These are phyloP conservation scores for Mylabris sibirica DNA, from an alignment of 2,888 invertebrate species.

Conservation along the genomic window DNA sequence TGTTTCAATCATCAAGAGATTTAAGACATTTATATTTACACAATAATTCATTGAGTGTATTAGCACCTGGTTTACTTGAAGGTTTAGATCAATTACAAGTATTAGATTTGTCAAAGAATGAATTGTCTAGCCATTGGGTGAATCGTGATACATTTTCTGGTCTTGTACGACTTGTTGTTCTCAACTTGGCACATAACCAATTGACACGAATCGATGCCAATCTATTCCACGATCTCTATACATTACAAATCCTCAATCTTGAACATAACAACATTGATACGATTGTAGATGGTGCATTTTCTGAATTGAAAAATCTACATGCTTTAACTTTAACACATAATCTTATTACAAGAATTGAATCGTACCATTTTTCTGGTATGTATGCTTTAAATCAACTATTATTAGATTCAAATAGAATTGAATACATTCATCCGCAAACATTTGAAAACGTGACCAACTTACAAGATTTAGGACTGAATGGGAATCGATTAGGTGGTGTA, in stretches of 20 bases:
- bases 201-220: slow-evolving; percentile 74
- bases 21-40: slow-evolving; percentile 81
- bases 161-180: slow-evolving; percentile 79
- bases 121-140: slow-evolving; percentile 86
- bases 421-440: slow-evolving; percentile 72
- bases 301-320: slow-evolving; percentile 91
- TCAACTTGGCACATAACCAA: slow-evolving; percentile 78
- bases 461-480: slow-evolving; percentile 78
- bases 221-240: slow-evolving; percentile 88
- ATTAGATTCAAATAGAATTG: slow-evolving; percentile 77
- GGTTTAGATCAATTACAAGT: slow-evolving; percentile 82
- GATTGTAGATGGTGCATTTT: slow-evolving; percentile 80
- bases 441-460: slow-evolving; percentile 81
- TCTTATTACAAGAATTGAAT: slow-evolving; percentile 72
- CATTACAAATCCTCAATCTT: slow-evolving; percentile 83
- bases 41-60: slow-evolving; percentile 87
- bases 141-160: slow-evolving; percentile 86
- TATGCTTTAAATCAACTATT: slow-evolving; percentile 77
- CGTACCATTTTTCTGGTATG: slow-evolving; percentile 75
- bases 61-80: slow-evolving; percentile 86
- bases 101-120: slow-evolving; percentile 85
- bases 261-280: slow-evolving; percentile 80
- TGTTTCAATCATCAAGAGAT: slow-evolving; percentile 82
- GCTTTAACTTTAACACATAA: slow-evolving; percentile 87
- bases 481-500: slow-evolving; percentile 74